phyloP scores from a whole-genome alignment of 2,113 vertebrate genomes.

The Hyaena hyaena region DNA sequence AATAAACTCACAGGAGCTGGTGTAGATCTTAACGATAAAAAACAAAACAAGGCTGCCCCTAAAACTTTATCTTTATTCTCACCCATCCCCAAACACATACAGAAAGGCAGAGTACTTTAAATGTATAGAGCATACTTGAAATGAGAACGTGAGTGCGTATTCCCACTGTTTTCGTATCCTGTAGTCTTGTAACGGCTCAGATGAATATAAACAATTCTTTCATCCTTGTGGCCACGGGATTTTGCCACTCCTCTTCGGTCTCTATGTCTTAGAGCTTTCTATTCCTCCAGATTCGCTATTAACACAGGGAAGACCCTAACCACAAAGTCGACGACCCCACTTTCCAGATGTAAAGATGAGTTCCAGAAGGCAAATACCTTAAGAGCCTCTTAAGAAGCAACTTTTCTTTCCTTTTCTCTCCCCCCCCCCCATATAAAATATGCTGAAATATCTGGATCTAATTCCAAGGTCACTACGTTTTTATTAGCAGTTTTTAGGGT shows the following conservation, averaged over 20 bases:
- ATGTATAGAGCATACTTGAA: not conserved
- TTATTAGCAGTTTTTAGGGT: not conserved
- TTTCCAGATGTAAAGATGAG: not conserved
- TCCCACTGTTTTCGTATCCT: not conserved
- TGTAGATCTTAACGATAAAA: not conserved
- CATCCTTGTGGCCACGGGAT: not conserved
- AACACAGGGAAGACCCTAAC: conserved; percentile 26
- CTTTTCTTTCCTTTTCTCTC: not conserved
- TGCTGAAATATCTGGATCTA: not conserved
- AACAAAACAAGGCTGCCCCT: not conserved
- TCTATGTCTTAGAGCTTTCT: not conserved
- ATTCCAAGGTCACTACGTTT: not conserved
- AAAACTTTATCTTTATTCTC: not conserved
- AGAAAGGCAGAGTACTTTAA: not conserved
- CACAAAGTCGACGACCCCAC: not conserved
- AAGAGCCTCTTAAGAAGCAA: not conserved
- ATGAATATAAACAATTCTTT: not conserved
- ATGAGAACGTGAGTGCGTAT: not conserved
- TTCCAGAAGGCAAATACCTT: not conserved
- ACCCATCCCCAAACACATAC: not conserved
- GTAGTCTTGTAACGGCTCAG: not conserved
- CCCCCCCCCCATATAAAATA: not conserved
- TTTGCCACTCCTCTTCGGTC: not conserved
- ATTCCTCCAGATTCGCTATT: not conserved
- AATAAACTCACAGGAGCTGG: not conserved